Conservation (phyloP, 53 echinoderm and acorn worm species). For the Pentamera pediparva region DNA sequence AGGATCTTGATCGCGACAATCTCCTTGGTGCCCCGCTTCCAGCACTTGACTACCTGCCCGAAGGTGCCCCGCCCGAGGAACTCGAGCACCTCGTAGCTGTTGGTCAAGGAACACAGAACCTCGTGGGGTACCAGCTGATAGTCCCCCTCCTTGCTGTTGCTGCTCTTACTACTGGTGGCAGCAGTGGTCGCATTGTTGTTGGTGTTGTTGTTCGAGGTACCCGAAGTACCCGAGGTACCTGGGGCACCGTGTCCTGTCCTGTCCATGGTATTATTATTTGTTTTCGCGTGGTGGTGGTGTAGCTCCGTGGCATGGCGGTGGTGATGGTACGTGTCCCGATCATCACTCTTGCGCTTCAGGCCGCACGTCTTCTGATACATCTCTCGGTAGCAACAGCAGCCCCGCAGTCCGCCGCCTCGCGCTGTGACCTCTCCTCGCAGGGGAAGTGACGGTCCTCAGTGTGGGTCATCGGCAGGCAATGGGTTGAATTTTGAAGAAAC, state of each 20-base stretch:
- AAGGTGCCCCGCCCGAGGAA: slow-evolving; percentile 96
- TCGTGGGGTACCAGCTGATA: slow-evolving; percentile 97
- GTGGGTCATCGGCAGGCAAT: too few relatives aligned
- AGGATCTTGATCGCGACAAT: slow-evolving; percentile 98
- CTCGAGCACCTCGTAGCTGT: slow-evolving; percentile 96
- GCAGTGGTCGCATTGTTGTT: slow-evolving; percentile 51
- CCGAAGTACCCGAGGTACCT: slow-evolving; percentile 32
- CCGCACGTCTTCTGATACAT: slow-evolving; percentile 99
- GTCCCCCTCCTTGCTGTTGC: slow-evolving; percentile 86
- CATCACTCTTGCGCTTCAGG: slow-evolving; percentile 93
- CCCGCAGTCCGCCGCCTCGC: neutral
- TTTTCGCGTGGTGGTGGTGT: slow-evolving; percentile 47
- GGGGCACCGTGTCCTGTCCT: slow-evolving; percentile 19
- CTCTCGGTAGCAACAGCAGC: slow-evolving; percentile 50
- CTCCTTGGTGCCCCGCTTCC: slow-evolving; percentile 99
- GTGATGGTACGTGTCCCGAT: slow-evolving; percentile 71
- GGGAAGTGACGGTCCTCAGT: slow-evolving; percentile 1
- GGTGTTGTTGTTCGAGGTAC: slow-evolving; percentile 60
- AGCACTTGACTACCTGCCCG: slow-evolving; percentile 98
- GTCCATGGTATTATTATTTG: slow-evolving; percentile 37
- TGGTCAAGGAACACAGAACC: slow-evolving; percentile 87
- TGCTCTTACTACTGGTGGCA: slow-evolving; percentile 62
- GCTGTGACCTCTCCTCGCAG: slow-evolving; percentile 8
- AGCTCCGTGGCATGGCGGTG: slow-evolving; percentile 49
- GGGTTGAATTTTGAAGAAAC: too few relatives aligned